A percentile compares a stretch with the other conserved stretches of the same genome.
Evolutionary conservation across 1,140 invertebrate genomes (phyloP).

Genomic region (Lethrus apterus): DNA sequence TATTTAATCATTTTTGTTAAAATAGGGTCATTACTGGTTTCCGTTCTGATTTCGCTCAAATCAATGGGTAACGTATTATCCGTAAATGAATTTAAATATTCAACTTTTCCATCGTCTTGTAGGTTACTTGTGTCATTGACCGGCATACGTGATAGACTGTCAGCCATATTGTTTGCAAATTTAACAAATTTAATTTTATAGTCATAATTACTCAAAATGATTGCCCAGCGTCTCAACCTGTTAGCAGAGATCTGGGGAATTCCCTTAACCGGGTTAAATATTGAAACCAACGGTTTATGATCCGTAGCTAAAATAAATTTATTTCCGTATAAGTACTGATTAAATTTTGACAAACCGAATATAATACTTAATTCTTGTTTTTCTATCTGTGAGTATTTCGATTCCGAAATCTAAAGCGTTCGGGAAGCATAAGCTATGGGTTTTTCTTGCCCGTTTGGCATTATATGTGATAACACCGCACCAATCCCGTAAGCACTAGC

Average conservation of each 20-base stretch:
- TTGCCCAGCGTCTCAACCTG: conserved; percentile 11
- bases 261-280: conserved; percentile 18
- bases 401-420: conserved; percentile 40
- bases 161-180: too few relatives aligned
- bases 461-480: too few relatives aligned
- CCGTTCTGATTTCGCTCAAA: conserved; percentile 3
- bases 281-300: conserved; percentile 27
- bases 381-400: conserved; percentile 48
- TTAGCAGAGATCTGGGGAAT: conserved; percentile 15
- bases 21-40: conserved; percentile 5
- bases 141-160: conserved; percentile 13
- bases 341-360: conserved; percentile 44
- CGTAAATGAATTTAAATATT: too few relatives aligned
- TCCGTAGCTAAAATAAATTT: conserved; percentile 38
- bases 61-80: conserved; percentile 3
- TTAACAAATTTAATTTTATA: conserved; percentile 15
- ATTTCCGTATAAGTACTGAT: conserved; percentile 45
- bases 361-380: conserved; percentile 47
- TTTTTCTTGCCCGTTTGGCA: too few relatives aligned
- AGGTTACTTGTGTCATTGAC: too few relatives aligned
- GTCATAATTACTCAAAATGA: conserved; percentile 10
- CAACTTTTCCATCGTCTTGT: too few relatives aligned
- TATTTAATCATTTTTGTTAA: conserved; percentile 9
- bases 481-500: too few relatives aligned
- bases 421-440: conserved; percentile 44